Base-by-base conservation (phyloP, 92 coral and sea anemone genomes). In the Umimayanthus chanpuru region DNA sequence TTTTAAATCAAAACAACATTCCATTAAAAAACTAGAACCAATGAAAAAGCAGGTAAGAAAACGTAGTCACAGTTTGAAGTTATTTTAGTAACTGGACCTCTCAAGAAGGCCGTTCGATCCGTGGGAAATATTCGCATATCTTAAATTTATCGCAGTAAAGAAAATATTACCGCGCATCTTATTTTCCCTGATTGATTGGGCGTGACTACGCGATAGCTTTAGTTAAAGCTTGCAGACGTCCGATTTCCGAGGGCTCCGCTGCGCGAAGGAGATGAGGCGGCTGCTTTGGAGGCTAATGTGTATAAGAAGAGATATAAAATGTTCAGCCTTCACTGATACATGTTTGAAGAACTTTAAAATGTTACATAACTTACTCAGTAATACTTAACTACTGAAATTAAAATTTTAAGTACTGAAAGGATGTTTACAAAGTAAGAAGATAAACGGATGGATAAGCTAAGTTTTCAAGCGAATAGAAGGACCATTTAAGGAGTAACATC, bases 281-380 rank as follows among this genome's bases (percentile, higher is more conserved):
- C n/a, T n/a, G n/a, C n/a, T n/a, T n/a, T n/a, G n/a, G 14, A 64
- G 14, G 70, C 70, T 64, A 64, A 64, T 64, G 70, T 64, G 70
- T 64, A 64, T 64, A 64, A 64, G 70, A 64, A 64, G 70, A 64
- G 70, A 64, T 64, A 64, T 64, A 64, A 64, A 64, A 64, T 64
- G 70, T 64, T 64, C 70, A 64, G 70, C 70, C 70, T 64, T 64
- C 70, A 64, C 70, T 64, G 70, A 64, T 64, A 64, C 70, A 64
- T 64, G 70, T 64, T 64, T 64, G 70, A 64, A 64, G 70, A 64
- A 64, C 70, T 64, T 64, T 64, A 64, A 64, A 64, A 64, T 64
- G 70, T 64, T 64, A 64, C 25, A 64, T 64, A 64, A 64, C 70
- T 64, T 64, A 64, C 70, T 64, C 70, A 64, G 70, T 64, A 64